Base-by-base conservation (phyloP, 1,140 invertebrate species). In the Aphidius gifuensis region DNA sequence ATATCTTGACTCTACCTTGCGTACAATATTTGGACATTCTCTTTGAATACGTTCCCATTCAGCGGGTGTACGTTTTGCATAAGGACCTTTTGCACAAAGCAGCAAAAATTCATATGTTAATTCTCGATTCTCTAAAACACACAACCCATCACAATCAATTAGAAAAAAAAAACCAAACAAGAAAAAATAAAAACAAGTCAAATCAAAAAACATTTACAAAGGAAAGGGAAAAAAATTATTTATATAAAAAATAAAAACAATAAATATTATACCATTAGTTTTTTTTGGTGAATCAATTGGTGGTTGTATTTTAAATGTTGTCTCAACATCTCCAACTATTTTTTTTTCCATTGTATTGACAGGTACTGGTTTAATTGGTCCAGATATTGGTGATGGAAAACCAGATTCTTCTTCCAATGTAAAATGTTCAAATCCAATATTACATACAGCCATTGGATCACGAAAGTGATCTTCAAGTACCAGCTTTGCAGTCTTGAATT, bases 391-490 rank as follows among this genome's bases (percentile, higher is more conserved):
- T 38, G 68, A 65, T 39, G 67, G 9, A 51, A 68, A 69, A 39
- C 64, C 58, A n/a, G 70, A 60, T 39, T 79, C 78, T 55, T 83
- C 82, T 40, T 83, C 80, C 39, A 83, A 84, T 65, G 76, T 82
- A 61, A 82, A 85, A 59, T 82, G 84, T 58, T 84, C 82, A 53
- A 80, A 70, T 58, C 74, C 69, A 64, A 64, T 72, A 61, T 75
- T 76, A 65, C 80, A 76, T 60, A 83, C 86, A 84, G 23, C 85
- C 83, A 39, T 56, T 53, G 47, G 49, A 63, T 47, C 50, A 4
- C 57, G 84, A 81, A 74, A 94, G 78, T 92, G 90, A 76, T 93
- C 91, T 71, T 93, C 92, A 66, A 94, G 79, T 57, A 93, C 88
- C 65, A 93, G 81, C 82, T 93, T 93, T 53, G 91, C 92, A 66